Percentiles rank a stretch among this genome's conserved stretches.
Evolutionary conservation across 1,140 invertebrate genomes (phyloP).

Genomic region (Rhopalosiphum maidis): DNA sequence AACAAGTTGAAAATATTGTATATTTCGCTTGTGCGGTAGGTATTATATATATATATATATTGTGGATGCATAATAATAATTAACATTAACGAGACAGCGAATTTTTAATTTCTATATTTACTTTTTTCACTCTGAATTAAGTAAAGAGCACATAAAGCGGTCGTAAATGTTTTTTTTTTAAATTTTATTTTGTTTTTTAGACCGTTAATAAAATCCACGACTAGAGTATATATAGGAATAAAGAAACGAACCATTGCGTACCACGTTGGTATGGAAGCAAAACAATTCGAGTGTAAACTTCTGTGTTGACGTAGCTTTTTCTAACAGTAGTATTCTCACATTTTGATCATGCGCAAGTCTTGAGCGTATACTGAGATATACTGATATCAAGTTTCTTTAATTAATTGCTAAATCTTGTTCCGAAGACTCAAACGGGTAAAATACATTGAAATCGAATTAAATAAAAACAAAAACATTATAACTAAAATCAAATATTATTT

Average conservation of each 20-base stretch:
- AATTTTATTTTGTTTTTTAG: neutral
- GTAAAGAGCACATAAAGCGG: neutral
- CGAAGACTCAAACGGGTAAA: neutral
- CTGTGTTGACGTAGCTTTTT: neutral
- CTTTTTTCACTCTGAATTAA: neutral
- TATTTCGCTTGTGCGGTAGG: neutral
- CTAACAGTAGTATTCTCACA: neutral
- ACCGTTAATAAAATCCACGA: neutral
- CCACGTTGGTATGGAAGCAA: neutral
- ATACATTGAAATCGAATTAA: neutral
- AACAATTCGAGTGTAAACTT: conserved; percentile 25
- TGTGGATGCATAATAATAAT: neutral
- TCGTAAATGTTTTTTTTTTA: neutral
- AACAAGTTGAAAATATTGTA: conserved; percentile 16
- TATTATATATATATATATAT: neutral
- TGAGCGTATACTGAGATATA: neutral
- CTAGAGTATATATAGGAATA: neutral
- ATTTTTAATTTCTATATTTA: neutral
- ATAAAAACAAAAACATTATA: neutral
- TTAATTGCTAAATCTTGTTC: neutral
- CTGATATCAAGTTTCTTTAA: neutral
- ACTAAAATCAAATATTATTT: neutral
- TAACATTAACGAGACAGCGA: conserved; percentile 29
- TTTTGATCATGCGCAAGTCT: neutral
- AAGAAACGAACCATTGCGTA: neutral